Percentiles rank a stretch among this genome's conserved stretches.
Evolutionary conservation across 2,113 vertebrate genomes (phyloP).

Genomic region (Barbus barbus): DNA sequence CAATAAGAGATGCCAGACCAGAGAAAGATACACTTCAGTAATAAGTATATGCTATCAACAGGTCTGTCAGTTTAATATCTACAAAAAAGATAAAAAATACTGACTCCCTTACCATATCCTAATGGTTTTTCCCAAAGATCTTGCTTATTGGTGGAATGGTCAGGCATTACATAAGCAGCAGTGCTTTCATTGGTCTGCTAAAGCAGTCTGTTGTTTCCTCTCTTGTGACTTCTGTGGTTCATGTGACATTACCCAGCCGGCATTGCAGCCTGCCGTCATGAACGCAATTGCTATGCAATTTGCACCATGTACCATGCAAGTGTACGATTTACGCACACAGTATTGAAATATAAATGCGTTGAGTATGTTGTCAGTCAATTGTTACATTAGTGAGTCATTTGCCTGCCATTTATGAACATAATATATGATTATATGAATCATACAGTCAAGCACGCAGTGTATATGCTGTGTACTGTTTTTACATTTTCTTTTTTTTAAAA

Average conservation of each 20-base stretch:
- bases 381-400: neutral
- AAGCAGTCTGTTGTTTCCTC: neutral
- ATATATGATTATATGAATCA: neutral
- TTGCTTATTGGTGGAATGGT: neutral
- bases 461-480: neutral
- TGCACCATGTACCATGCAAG: constrained; percentile 30
- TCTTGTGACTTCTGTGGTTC: neutral
- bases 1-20: neutral
- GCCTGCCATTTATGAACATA: neutral
- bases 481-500: neutral
- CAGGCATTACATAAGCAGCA: constrained; percentile 2
- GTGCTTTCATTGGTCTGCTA: constrained; percentile 9
- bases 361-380: neutral
- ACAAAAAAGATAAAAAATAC: neutral
- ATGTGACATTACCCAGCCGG: constrained; percentile 19
- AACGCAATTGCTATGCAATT: constrained; percentile 21
- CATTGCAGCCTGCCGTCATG: constrained; percentile 27
- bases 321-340: neutral
- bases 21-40: neutral
- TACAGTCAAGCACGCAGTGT: neutral
- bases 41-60: neutral
- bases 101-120: neutral
- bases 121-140: neutral
- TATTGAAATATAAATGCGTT: neutral
- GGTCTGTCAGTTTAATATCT: neutral